Percentiles rank a stretch among this genome's conserved stretches.
Evolutionary conservation across 53 echinoderm and acorn worm genomes (phyloP).

Genomic region (Pentamera pediparva): DNA sequence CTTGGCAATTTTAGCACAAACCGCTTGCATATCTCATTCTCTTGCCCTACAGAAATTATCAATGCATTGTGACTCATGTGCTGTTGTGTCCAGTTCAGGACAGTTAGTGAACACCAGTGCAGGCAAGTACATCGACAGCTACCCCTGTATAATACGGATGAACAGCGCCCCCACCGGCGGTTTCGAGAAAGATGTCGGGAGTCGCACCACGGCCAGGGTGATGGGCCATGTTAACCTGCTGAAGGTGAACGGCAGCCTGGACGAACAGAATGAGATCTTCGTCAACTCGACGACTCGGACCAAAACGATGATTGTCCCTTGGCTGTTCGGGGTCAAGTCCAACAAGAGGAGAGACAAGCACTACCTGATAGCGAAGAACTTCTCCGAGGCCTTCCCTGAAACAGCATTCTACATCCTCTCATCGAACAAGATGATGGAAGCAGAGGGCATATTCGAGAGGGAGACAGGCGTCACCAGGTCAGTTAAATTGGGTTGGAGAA

Average conservation of each 20-base stretch:
- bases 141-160: constrained; percentile 93
- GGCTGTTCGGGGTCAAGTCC: constrained; percentile 82
- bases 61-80: constrained; percentile 83
- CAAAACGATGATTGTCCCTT: constrained; percentile 74
- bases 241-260: constrained; percentile 69
- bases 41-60: constrained; percentile 64
- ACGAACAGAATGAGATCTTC: constrained; percentile 75
- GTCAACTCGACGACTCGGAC: constrained; percentile 64
- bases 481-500: background rate
- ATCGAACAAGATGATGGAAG: constrained; percentile 76
- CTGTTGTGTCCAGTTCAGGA: constrained; percentile 91
- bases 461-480: constrained; percentile 90
- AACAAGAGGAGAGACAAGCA: constrained; percentile 89
- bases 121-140: constrained; percentile 74
- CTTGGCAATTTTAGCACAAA: no score
- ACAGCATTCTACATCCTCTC: constrained; percentile 85
- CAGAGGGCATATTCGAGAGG: constrained; percentile 80
- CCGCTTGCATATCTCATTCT: background rate
- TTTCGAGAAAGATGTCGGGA: constrained; percentile 82
- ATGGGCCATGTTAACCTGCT: constrained; percentile 91
- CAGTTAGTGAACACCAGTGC: constrained; percentile 85
- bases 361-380: constrained; percentile 91
- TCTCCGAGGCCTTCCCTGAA: constrained; percentile 64
- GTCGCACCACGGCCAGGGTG: constrained; percentile 81
- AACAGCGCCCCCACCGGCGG: constrained; percentile 88